Evolutionary conservation across 2,888 invertebrate species (phyloP), one percentile per base, ranked within the genome.

Genomic region (Cataglyphis livida): DNA sequence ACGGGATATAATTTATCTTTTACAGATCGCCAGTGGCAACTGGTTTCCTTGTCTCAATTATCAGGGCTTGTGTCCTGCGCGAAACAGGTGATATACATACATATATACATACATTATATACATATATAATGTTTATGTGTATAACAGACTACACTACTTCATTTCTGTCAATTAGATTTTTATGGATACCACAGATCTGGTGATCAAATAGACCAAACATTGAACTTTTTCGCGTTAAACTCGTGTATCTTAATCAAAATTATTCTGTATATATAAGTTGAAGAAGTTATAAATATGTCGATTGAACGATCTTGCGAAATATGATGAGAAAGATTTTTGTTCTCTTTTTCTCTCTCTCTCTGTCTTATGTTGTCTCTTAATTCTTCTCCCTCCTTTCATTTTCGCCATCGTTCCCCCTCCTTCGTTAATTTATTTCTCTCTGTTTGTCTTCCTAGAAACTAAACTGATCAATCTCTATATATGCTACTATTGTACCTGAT

Each of bases 401-500:
- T 7, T 51, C 51, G n/a, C 2, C n/a, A 38, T 65, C 41, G 15
- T 48, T 48, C 28, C 18, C 28, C n/a, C 32, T 32, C 12, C 51
- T 28, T 28, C 48, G 7, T 41, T 18, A 32, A 35, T 18, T 0
- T 48, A 73, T 12, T 51, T 51, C n/a, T 51, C 7, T 51, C 25
- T 44, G 51, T 68, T 57, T 44, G 82, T 68, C 65, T 70, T 85
- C 64, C 48, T 74, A 54, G 44, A 84, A 54, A 85, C 71, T 82
- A 87, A 83, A 84, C 65, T 84, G 83, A 85, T 84, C 85, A 85
- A 88, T 73, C 76, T 87, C 65, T 86, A 90, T 87, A 92, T 91
- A 92, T 91, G 92, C 92, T 92, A 92, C 92, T 92, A 88, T 91
- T 92, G 92, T 92, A 92, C 92, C 92, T 92, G 92, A 92, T 90